phyloP scores from a whole-genome alignment of 1,140 invertebrate genomes.

The Agraylea sexmaculata region DNA sequence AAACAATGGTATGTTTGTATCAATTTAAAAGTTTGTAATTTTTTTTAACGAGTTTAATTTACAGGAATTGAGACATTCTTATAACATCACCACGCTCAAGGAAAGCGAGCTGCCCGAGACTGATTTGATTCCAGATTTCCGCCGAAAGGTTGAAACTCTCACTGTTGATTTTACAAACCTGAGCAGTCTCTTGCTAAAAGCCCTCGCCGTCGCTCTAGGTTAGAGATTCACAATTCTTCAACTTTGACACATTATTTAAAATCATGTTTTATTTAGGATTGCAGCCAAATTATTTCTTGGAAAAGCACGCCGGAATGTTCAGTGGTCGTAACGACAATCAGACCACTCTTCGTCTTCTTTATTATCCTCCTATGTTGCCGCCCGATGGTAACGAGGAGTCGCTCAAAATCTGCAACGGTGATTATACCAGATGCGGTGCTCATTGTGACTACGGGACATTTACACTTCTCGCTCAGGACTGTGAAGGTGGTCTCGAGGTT shows the following conservation, averaged over 20 bases:
- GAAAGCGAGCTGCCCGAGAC: constrained; percentile 49
- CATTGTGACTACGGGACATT: constrained; percentile 65
- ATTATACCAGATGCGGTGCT: constrained; percentile 52
- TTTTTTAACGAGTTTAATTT: constrained; percentile 13
- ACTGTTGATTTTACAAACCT: constrained; percentile 54
- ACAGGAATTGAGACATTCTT: constrained; percentile 53
- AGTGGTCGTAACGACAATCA: constrained; percentile 44
- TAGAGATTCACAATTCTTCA: constrained; percentile 8
- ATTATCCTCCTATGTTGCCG: constrained; percentile 53
- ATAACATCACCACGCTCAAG: constrained; percentile 49
- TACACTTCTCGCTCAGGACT: constrained; percentile 60
- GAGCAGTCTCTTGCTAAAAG: constrained; percentile 48
- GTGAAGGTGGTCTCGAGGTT: constrained; percentile 46
- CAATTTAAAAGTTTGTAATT: constrained; percentile 2
- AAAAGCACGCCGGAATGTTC: constrained; percentile 52
- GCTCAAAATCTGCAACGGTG: constrained; percentile 23
- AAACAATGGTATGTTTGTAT: constrained; percentile 32
- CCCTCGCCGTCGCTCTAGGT: constrained; percentile 50
- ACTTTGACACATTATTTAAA: constrained; percentile 4
- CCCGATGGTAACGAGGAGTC: constrained; percentile 33
- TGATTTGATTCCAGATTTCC: constrained; percentile 52
- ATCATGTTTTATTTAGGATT: constrained; percentile 12
- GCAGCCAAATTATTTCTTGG: constrained; percentile 37
- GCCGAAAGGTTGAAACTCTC: constrained; percentile 47
- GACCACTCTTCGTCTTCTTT: constrained; percentile 53